Evolutionary conservation across 1,140 invertebrate genomes (phyloP), one percentile per base, ranked within the genome.

Genomic region (Aphidius gifuensis): DNA sequence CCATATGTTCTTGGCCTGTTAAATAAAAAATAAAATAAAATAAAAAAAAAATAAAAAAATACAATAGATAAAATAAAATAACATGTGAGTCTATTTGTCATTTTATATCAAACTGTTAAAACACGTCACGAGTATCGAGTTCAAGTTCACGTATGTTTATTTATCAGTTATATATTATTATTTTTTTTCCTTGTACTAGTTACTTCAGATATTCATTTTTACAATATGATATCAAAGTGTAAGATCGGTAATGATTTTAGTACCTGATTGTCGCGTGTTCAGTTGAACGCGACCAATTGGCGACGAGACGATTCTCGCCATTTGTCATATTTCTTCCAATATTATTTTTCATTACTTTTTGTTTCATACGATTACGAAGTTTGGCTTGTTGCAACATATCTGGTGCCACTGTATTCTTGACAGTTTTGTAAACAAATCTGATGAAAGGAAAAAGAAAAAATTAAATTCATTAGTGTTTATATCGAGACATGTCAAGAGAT

Each of bases 231-330:
- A 51, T 40, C 23, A 32, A 32, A 32, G 38, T n/a, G 44, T 9
- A 16, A 44, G 5, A 40, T 39, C 61, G 5, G 44, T 44, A 49
- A 32, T 45, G 32, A 9, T 39, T 9, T 45, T 11, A n/a, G 57
- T 74, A 80, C 78, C 78, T 78, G 62, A 77, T 79, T 44, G 78
- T 78, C 47, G 74, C 77, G 54, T 79, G 68, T 62, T 81, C 74
- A 7, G 76, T 77, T 1, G 80, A 76, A 60, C 77, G 71, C 40
- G 75, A 80, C 78, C 79, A 80, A 62, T 73, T 73, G 54, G 80
- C 75, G 49, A 79, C 74, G 50, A 80, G 69, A 69, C 71, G 71
- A 59, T 68, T 68, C 61, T 71, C 74, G 48, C 69, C 70, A 21
- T 38, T n/a, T 47, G 9, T 6, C 9, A 5, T 38, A 54, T 39